Evolutionary conservation across 2,888 invertebrate species (phyloP).

Genomic region (Monoplex corrugatus): DNA sequence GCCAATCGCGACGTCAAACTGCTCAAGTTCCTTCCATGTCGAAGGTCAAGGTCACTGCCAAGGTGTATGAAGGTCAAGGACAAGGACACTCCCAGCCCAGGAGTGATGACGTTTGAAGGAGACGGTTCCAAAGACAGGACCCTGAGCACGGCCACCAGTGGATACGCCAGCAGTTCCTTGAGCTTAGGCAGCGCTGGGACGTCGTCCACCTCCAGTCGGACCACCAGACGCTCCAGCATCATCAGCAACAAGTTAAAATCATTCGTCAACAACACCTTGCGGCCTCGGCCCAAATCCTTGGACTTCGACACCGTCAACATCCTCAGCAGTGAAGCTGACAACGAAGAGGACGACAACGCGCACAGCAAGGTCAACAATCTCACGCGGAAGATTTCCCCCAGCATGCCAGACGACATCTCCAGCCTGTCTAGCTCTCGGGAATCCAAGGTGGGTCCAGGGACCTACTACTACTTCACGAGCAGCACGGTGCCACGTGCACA

Average conservation of each 20-base stretch:
- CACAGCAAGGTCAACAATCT: constrained; percentile 55
- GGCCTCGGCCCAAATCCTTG: constrained; percentile 71
- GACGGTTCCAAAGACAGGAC: constrained; percentile 40
- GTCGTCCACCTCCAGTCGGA: constrained; percentile 60
- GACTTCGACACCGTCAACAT: constrained; percentile 72
- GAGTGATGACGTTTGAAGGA: constrained; percentile 37
- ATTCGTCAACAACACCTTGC: constrained; percentile 64
- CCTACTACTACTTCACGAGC: constrained; percentile 74
- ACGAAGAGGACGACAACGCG: background rate
- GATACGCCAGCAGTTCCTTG: constrained; percentile 62
- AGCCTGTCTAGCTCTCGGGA: constrained; percentile 51
- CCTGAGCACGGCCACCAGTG: constrained; percentile 26
- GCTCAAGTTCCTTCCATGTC: constrained; percentile 73
- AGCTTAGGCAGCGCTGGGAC: constrained; percentile 67
- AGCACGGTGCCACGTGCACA: constrained; percentile 73
- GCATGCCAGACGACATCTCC: constrained; percentile 62
- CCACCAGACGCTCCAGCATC: constrained; percentile 71
- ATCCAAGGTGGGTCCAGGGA: constrained; percentile 68
- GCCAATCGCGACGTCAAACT: constrained; percentile 66
- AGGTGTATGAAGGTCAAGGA: constrained; percentile 59
- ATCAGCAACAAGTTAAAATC: constrained; percentile 73
- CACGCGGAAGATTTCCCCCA: constrained; percentile 63
- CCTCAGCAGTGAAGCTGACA: constrained; percentile 16
- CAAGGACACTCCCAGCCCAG: constrained; percentile 7
- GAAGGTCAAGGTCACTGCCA: constrained; percentile 73